These are phyloP conservation scores for Erythrocercus mccallii DNA, from an alignment of 2,113 vertebrate genomes.

Conservation along the genomic window DNA sequence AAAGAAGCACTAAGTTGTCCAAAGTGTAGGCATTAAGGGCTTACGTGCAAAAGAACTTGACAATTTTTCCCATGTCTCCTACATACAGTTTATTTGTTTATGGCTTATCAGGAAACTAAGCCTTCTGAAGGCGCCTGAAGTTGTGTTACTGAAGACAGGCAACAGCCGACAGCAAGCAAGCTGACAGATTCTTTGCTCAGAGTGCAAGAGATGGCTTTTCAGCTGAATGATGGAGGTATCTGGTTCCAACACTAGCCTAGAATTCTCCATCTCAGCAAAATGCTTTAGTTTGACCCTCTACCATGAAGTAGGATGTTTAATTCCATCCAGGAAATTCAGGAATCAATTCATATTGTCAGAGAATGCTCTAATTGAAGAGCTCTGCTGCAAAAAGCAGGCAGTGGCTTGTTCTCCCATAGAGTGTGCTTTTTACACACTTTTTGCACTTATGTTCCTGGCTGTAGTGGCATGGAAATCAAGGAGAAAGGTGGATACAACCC, in stretches of 20 bases:
- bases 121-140: not conserved
- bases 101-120: not conserved
- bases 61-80: not conserved
- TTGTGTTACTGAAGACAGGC: not conserved
- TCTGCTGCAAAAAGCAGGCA: not conserved
- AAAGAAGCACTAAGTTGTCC: not conserved
- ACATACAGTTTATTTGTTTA: not conserved
- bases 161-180: not conserved
- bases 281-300: not conserved
- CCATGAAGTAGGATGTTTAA: not conserved
- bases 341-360: not conserved
- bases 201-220: not conserved
- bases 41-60: not conserved
- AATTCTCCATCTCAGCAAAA: not conserved
- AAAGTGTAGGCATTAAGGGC: not conserved
- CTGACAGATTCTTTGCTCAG: not conserved
- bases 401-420: not conserved
- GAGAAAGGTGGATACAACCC: not conserved
- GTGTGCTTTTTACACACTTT: not conserved
- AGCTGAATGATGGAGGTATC: not conserved
- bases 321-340: not conserved
- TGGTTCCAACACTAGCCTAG: not conserved
- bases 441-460: not conserved
- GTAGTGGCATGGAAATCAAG: not conserved
- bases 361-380: not conserved